Evolutionary conservation across 1,140 invertebrate species (phyloP).

Genomic region (Drosophila kikkawai): DNA sequence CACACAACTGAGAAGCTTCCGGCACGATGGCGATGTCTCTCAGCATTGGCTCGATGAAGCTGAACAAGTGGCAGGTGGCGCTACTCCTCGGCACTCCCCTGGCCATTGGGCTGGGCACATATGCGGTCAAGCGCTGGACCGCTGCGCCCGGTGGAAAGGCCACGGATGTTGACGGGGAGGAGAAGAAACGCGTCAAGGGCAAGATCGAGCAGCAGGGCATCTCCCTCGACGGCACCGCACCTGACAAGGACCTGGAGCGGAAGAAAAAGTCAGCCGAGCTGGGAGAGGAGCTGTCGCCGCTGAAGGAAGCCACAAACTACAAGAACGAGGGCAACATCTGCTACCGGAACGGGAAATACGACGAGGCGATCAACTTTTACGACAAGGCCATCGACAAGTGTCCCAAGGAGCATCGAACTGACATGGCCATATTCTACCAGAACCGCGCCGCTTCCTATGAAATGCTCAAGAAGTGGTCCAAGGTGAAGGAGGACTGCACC

Average conservation of each 20-base stretch:
- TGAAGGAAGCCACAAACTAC: constrained; percentile 85
- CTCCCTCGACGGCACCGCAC: constrained; percentile 85
- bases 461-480: constrained; percentile 94
- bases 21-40: constrained; percentile 64
- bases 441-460: constrained; percentile 98
- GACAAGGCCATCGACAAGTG: constrained; percentile 95
- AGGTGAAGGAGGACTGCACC: constrained; percentile 94
- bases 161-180: constrained; percentile 14
- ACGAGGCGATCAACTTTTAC: constrained; percentile 94
- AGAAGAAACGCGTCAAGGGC: constrained; percentile 35
- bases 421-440: constrained; percentile 96
- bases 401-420: constrained; percentile 89
- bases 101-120: constrained; percentile 92
- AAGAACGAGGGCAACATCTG: constrained; percentile 95
- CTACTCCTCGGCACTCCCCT: constrained; percentile 92
- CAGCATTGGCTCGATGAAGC: constrained; percentile 69
- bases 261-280: constrained; percentile 86
- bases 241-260: constrained; percentile 85
- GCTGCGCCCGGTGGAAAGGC: constrained; percentile 21
- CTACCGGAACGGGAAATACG: constrained; percentile 94
- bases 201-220: constrained; percentile 83
- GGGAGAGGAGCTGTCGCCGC: constrained; percentile 86
- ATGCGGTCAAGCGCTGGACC: constrained; percentile 89
- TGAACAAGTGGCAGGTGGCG: constrained; percentile 86
- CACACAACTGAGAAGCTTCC: constrained; percentile 23